Evolutionary conservation across 2,888 invertebrate species (phyloP).

Genomic region (Acholoe squamosa): DNA sequence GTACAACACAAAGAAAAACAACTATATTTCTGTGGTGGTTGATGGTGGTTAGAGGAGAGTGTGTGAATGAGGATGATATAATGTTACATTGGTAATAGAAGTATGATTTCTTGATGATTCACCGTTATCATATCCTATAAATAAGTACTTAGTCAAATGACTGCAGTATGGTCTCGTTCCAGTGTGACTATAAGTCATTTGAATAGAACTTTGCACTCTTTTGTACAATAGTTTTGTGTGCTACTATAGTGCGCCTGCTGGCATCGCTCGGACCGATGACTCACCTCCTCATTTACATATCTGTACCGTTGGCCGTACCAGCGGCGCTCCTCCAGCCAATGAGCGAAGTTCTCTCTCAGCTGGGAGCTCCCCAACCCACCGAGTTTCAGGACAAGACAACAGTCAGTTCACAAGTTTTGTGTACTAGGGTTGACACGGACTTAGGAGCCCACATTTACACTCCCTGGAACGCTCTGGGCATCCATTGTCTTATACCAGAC

Average conservation of each 20-base stretch:
- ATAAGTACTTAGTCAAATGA: too few relatives aligned
- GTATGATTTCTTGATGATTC: too few relatives aligned
- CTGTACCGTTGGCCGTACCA: slow-evolving; percentile 46
- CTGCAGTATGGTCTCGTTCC: too few relatives aligned
- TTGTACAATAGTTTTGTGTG: slow-evolving; percentile 4
- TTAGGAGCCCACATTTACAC: background rate
- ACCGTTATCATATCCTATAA: too few relatives aligned
- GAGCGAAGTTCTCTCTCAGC: background rate
- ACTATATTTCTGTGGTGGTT: too few relatives aligned
- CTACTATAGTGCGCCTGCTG: slow-evolving; percentile 22
- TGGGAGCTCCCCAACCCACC: background rate
- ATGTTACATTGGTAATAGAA: too few relatives aligned
- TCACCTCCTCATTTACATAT: slow-evolving; percentile 50
- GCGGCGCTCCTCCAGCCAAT: slow-evolving; percentile 20
- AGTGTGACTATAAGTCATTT: background rate
- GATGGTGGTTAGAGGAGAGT: too few relatives aligned
- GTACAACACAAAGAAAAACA: too few relatives aligned
- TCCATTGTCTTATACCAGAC: too few relatives aligned
- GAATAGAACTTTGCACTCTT: background rate
- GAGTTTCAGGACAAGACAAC: slow-evolving; percentile 48
- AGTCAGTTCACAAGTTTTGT: slow-evolving; percentile 43
- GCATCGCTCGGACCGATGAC: background rate
- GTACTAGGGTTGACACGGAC: background rate
- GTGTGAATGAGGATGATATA: too few relatives aligned
- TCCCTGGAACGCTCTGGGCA: background rate